Conservation (phyloP, 1,140 invertebrate genomes). For the Bombus breviceps region DNA sequence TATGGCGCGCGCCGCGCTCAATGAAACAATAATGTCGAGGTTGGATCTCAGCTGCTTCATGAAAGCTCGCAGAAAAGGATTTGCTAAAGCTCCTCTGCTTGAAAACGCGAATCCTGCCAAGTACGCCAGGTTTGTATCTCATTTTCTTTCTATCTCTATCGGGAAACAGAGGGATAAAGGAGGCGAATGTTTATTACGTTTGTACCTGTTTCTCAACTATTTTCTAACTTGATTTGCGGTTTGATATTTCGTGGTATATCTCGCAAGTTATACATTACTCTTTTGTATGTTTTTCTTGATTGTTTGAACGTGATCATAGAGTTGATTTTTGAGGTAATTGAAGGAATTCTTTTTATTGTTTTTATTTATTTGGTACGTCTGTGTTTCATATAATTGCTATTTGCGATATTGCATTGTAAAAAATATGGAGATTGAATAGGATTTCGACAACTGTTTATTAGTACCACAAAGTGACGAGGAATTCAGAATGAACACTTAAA, state of each 20-base stretch:
- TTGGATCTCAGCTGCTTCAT: constrained; percentile 76
- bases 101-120: constrained; percentile 72
- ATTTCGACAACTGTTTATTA: not conserved
- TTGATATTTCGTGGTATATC: too few relatives aligned
- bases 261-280: too few relatives aligned
- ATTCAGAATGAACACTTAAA: too few relatives aligned
- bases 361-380: not conserved
- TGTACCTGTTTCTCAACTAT: not conserved
- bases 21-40: constrained; percentile 72
- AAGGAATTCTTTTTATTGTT: not conserved
- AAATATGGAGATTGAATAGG: too few relatives aligned
- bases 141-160: not conserved
- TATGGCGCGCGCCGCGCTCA: constrained; percentile 57
- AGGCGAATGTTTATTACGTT: not conserved
- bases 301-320: not conserved
- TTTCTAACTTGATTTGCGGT: not conserved
- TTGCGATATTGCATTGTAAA: too few relatives aligned
- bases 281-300: not conserved
- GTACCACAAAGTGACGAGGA: not conserved
- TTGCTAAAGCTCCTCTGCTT: constrained; percentile 74
- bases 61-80: constrained; percentile 67
- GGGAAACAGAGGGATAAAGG: not conserved
- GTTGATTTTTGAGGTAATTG: not conserved
- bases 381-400: too few relatives aligned
- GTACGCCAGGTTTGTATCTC: constrained; percentile 71